Conservation (phyloP, 2,113 vertebrate genomes). For the Octodon degus region DNA sequence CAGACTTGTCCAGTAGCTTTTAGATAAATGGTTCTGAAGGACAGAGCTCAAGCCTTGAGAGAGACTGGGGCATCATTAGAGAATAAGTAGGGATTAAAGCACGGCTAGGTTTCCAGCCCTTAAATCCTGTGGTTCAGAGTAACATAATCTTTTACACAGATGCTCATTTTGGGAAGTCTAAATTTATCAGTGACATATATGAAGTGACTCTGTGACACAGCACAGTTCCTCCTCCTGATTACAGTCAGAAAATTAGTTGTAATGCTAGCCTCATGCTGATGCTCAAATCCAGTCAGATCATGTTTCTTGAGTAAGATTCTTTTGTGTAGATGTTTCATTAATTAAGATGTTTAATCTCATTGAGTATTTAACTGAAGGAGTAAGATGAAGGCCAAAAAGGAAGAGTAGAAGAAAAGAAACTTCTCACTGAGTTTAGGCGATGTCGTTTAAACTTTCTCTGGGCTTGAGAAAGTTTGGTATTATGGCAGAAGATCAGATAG, state of each 20-base stretch:
- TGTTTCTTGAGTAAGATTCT: neutral
- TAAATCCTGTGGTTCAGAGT: neutral
- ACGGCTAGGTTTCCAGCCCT: neutral
- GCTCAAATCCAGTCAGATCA: neutral
- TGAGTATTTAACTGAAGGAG: neutral
- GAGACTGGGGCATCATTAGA: neutral
- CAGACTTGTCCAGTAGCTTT: neutral
- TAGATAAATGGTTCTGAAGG: neutral
- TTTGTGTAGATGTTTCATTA: conserved; percentile 3
- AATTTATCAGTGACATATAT: neutral
- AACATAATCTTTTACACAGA: neutral
- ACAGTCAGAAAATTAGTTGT: neutral
- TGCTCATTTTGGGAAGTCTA: neutral
- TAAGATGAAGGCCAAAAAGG: neutral
- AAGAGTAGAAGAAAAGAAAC: neutral
- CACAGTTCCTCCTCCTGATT: neutral
- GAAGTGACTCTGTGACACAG: neutral
- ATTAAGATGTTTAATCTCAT: neutral
- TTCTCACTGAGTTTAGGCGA: neutral
- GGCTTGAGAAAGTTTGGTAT: neutral
- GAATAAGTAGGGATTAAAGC: neutral
- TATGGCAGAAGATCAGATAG: neutral
- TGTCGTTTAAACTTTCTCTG: neutral
- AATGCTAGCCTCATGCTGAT: neutral
- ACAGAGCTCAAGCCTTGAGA: neutral